Evolutionary conservation across 2,113 vertebrate genomes (phyloP), one percentile per base, ranked within the genome.

Genomic region (Acanthochromis polyacanthus): DNA sequence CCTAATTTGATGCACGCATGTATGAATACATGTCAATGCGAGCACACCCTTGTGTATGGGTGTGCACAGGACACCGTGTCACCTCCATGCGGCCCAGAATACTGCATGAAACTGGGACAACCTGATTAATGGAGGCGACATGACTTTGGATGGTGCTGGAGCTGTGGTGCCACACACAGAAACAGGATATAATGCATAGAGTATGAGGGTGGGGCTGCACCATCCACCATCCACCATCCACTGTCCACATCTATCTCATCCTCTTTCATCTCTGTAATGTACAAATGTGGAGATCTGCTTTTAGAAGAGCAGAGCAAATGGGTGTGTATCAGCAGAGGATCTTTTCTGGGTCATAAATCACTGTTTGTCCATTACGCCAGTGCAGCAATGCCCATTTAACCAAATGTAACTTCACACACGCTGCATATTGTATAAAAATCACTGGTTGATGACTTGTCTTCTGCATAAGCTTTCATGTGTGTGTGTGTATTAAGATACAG

Each of bases 51-150:
- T 56, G 40, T 70, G 51, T 17, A 63, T 56, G 57, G 48, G 57
- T 45, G 52, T 30, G 51, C 57, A 43, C 59, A 25, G 52, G 8
- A 7, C 32, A 15, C 12, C 12, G 7, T 8, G 32, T 36, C 32
- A 53, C 43, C 63, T 32, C 32, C 43, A 10, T 32, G 55, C 55
- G 71, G 58, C 48, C 22, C 50, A 63, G 71, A 63, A 65, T 43
- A 30, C 57, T 53, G 73, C 80, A 63, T 50, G 58, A 30, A 78
- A 81, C 5, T 81, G 52, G 76, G 76, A 65, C 80, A 64, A 20
- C 17, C 66, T 62, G 86, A 88, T 57, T 58, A 83, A 87, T 78
- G 76, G 71, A 70, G 22, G 10, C 75, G 38, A 72, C 53, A 36
- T 80, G 67, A 68, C 58, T 79, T 20, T 40, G 64, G 51, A 25